A percentile compares a stretch with the other conserved stretches of the same genome.
phyloP scores from a whole-genome alignment of 2,797 vertebrate species.

The Notolepis coatsorum region DNA sequence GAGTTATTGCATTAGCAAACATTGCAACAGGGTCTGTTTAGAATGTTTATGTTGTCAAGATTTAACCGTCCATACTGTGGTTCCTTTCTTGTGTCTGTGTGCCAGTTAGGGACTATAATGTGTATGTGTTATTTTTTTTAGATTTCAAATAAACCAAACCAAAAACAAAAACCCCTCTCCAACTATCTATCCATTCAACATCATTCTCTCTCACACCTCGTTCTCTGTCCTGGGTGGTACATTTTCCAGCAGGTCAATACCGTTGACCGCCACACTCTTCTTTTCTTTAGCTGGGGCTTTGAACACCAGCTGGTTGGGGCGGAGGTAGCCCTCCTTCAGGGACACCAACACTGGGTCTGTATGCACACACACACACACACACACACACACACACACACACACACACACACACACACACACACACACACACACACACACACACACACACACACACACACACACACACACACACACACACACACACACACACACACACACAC shows the following conservation, averaged over 20 bases:
- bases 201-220: constrained; percentile 79
- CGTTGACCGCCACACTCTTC: constrained; percentile 94
- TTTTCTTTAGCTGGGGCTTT: constrained; percentile 94
- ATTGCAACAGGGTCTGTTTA: too few relatives aligned
- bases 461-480: too few relatives aligned
- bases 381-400: not conserved
- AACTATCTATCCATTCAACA: not conserved
- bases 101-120: too few relatives aligned
- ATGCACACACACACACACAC: constrained; percentile 23
- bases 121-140: too few relatives aligned
- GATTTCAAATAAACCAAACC: too few relatives aligned
- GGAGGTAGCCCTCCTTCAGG: constrained; percentile 93
- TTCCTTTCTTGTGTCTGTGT: too few relatives aligned
- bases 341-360: constrained; percentile 96
- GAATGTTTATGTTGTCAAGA: too few relatives aligned
- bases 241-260: constrained; percentile 96
- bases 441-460: too few relatives aligned
- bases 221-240: constrained; percentile 97
- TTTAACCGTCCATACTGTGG: too few relatives aligned
- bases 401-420: not conserved
- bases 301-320: constrained; percentile 89
- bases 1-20: too few relatives aligned
- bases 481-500: too few relatives aligned
- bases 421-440: too few relatives aligned
- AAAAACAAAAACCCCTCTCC: not conserved